Conservation (phyloP, 2,113 vertebrate species). For the Sorex fumeus region DNA sequence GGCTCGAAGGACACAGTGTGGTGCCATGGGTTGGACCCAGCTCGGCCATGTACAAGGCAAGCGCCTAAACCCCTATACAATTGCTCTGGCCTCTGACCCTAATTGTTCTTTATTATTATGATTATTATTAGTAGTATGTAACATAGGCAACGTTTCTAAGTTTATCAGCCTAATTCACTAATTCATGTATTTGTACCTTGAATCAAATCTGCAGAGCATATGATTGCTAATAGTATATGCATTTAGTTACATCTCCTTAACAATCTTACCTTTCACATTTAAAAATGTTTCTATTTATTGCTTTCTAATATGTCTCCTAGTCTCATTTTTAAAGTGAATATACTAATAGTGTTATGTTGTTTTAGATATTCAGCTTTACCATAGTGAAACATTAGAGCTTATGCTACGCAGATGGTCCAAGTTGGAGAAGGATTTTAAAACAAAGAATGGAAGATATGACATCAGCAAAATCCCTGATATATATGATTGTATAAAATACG, state of each 20-base stretch:
- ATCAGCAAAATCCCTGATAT: constrained; percentile 97
- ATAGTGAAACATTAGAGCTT: constrained; percentile 94
- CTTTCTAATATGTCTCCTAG: constrained; percentile 4
- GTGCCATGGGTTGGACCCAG: no score
- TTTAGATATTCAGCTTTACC: constrained; percentile 95
- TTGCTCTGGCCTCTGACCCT: no score
- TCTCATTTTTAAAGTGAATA: constrained; percentile 49
- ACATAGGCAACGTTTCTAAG: neutral
- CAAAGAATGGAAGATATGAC: constrained; percentile 94
- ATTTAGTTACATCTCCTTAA: constrained; percentile 43
- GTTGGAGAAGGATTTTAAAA: constrained; percentile 95
- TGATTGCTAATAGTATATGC: neutral
- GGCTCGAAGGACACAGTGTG: no score
- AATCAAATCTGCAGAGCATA: constrained; percentile 9
- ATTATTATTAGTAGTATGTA: neutral
- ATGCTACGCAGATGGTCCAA: constrained; percentile 96
- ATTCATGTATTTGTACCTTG: constrained; percentile 7
- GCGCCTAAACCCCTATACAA: no score
- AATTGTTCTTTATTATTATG: neutral
- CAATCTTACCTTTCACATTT: neutral
- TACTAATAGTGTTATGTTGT: constrained; percentile 67
- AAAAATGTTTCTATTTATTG: constrained; percentile 46
- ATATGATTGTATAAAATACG: constrained; percentile 96
- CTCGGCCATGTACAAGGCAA: no score
- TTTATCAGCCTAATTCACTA: constrained; percentile 16